A percentile compares a stretch with the other conserved stretches of the same genome.
phyloP scores from a whole-genome alignment of 2,113 vertebrate genomes.

The Bos indicus region DNA sequence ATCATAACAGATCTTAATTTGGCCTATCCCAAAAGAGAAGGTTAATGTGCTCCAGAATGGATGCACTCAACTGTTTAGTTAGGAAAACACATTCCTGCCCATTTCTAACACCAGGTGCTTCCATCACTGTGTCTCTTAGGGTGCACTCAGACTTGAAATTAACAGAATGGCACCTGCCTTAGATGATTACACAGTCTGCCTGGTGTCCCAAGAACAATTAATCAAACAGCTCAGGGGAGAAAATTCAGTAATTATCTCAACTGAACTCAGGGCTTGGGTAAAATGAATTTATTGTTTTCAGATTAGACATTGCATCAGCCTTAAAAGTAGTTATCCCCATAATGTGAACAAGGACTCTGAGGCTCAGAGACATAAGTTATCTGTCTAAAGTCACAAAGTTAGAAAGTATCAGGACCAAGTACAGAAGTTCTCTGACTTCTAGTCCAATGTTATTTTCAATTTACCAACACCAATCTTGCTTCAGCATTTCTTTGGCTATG shows the following conservation, averaged over 20 bases:
- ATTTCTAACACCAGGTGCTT: slow-evolving; percentile 40
- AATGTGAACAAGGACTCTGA: not conserved
- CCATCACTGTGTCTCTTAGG: slow-evolving; percentile 18
- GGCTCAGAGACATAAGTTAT: not conserved
- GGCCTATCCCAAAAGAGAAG: slow-evolving; percentile 43
- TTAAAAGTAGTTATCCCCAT: slow-evolving; percentile 25
- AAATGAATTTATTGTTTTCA: slow-evolving; percentile 47
- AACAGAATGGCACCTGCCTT: slow-evolving; percentile 54
- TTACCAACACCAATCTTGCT: not conserved
- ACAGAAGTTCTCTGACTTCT: not conserved
- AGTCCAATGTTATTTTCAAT: not conserved
- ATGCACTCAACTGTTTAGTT: not conserved
- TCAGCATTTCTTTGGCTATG: not conserved
- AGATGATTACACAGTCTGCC: slow-evolving; percentile 22
- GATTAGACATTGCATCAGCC: not conserved
- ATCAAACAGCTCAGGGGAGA: slow-evolving; percentile 14
- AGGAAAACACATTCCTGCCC: not conserved
- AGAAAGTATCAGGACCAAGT: not conserved
- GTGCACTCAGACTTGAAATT: slow-evolving; percentile 24
- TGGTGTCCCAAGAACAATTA: slow-evolving; percentile 49
- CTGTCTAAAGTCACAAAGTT: slow-evolving; percentile 1
- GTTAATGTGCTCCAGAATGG: slow-evolving; percentile 40
- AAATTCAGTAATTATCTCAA: slow-evolving; percentile 48
- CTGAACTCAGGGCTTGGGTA: not conserved
- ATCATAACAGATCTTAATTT: slow-evolving; percentile 54